Conservation (phyloP, 2,888 invertebrate genomes). For the Anthoptus insignis region DNA sequence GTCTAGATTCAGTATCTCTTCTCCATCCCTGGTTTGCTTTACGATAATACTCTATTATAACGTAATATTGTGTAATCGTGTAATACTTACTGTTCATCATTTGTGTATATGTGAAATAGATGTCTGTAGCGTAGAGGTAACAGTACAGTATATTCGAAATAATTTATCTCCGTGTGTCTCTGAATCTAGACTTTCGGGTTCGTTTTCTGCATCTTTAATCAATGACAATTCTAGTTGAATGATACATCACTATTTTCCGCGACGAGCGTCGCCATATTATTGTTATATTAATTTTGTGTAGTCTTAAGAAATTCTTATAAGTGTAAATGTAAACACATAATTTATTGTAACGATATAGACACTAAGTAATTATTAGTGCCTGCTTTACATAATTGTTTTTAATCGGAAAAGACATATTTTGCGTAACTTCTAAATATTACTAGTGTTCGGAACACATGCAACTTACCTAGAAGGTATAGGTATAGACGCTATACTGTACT, state of each 20-base stretch:
- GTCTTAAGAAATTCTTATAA: conserved; percentile 73
- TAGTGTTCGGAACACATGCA: conserved; percentile 73
- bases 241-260: conserved; percentile 63
- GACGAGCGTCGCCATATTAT: conserved; percentile 54
- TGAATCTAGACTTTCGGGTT: conserved; percentile 54
- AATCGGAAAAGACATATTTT: conserved; percentile 82
- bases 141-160: conserved; percentile 23
- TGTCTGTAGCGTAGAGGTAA: conserved; percentile 35
- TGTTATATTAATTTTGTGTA: conserved; percentile 73
- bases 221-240: conserved; percentile 68
- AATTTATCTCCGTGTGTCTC: conserved; percentile 38
- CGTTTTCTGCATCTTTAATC: conserved; percentile 46
- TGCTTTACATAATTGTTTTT: conserved; percentile 79
- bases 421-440: conserved; percentile 69
- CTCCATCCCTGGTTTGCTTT: conserved; percentile 32
- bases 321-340: conserved; percentile 82
- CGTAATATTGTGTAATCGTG: conserved; percentile 29
- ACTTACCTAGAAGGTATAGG: conserved; percentile 55
- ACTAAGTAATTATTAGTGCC: conserved; percentile 84
- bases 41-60: conserved; percentile 40
- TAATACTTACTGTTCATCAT: conserved; percentile 10
- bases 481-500: conserved; percentile 64
- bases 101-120: conserved; percentile 30
- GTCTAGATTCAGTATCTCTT: conserved; percentile 54
- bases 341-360: conserved; percentile 83